Conservation (phyloP, 2,797 vertebrate species). For the Gambusia yucatana region DNA sequence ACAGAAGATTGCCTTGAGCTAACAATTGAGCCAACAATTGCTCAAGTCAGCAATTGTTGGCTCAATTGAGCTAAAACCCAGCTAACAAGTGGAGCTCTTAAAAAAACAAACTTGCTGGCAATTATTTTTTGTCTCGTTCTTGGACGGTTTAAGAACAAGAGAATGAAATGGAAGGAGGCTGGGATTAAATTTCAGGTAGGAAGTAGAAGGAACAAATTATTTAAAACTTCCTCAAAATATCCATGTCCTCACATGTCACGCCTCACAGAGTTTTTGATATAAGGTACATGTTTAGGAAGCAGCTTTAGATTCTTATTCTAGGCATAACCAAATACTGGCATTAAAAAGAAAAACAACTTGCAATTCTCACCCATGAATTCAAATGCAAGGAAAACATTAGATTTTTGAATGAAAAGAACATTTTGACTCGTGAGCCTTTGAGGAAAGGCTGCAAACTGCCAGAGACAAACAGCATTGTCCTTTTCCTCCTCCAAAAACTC, state of each 20-base stretch:
- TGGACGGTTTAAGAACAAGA: not conserved
- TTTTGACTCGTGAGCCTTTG: not conserved
- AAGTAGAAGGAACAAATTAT: not conserved
- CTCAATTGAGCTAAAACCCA: no score
- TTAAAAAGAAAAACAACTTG: not conserved
- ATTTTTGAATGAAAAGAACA: not conserved
- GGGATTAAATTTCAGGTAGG: not conserved
- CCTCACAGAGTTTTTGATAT: not conserved
- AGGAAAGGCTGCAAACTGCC: not conserved
- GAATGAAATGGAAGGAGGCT: not conserved
- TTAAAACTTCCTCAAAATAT: not conserved
- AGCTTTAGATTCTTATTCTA: not conserved
- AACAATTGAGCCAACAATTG: no score
- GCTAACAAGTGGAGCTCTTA: no score
- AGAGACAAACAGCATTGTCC: not conserved
- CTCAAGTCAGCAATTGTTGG: no score
- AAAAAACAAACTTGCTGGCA: no score
- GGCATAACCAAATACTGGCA: not conserved
- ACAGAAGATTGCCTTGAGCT: not conserved
- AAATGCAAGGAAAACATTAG: not conserved
- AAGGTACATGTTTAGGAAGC: not conserved
- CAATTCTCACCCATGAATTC: not conserved
- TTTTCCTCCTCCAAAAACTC: not conserved
- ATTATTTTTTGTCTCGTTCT: no score
- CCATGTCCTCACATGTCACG: not conserved